Evolutionary conservation across 2,888 invertebrate genomes (phyloP).

Genomic region (Chorisops tibialis): DNA sequence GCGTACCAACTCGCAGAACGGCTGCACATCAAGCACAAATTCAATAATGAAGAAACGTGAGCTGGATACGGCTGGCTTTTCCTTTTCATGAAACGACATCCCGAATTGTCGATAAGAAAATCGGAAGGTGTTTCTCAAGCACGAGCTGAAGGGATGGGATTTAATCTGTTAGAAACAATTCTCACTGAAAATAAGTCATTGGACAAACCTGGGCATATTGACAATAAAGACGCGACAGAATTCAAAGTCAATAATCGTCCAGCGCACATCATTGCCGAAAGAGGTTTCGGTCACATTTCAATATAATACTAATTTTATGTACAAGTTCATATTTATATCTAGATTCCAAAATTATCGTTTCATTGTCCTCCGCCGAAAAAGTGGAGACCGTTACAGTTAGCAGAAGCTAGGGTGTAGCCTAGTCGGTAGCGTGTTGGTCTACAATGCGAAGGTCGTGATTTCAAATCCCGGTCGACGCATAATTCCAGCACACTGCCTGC

Average conservation of each 20-base stretch:
- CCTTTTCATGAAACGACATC: not conserved
- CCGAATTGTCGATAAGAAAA: not conserved
- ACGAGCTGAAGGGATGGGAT: constrained; percentile 8
- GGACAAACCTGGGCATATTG: constrained; percentile 35
- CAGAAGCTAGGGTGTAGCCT: too few species aligned
- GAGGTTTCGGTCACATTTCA: constrained; percentile 29
- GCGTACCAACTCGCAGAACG: constrained; percentile 1
- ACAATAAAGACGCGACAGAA: constrained; percentile 37
- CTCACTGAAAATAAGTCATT: constrained; percentile 30
- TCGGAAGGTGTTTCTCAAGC: constrained; percentile 5
- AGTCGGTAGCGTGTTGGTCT: too few species aligned
- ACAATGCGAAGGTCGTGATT: too few species aligned
- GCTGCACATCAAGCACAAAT: not conserved
- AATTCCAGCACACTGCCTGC: too few species aligned
- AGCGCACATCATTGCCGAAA: constrained; percentile 36
- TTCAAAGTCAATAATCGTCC: constrained; percentile 35
- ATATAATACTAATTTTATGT: too few species aligned
- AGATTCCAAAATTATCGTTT: too few species aligned
- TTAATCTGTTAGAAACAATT: constrained; percentile 11
- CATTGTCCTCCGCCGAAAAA: too few species aligned
- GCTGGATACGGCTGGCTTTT: constrained; percentile 3
- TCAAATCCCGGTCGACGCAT: too few species aligned
- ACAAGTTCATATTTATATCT: too few species aligned
- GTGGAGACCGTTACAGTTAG: too few species aligned
- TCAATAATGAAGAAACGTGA: not conserved